Evolutionary conservation across 1,140 invertebrate genomes (phyloP), one percentile per base, ranked within the genome.

Genomic region (Bombus superbus): DNA sequence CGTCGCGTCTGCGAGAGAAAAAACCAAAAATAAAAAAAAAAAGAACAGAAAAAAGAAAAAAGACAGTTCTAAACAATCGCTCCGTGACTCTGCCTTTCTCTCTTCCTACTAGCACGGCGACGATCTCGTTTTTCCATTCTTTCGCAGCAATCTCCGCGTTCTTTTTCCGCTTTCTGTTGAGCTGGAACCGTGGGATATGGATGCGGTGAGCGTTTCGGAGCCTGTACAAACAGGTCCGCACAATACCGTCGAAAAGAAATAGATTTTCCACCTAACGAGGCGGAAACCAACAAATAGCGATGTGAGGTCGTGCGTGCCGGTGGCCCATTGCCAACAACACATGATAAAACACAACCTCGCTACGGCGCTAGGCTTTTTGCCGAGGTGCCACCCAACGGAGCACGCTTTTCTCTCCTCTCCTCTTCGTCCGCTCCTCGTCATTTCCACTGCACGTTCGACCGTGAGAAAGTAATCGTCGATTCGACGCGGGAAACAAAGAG

Each of bases 201-300:
- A 82, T 53, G 62, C 80, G 81, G 73, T 22, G 62, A 76, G 64
- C 85, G 68, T 79, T 85, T 57, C 40, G 44, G 76, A 38, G 47
- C 53, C 72, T 47, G 80, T 83, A 69, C 81, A 86, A 75, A 76
- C 66, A 88, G 86, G 77, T 88, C 86, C 89, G 82, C 87, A 85
- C 86, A 91, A 88, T 90, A 85, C 86, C 77, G 86, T 88, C 89
- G 84, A 89, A 92, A 93, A 93, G 92, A 93, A 94, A 94, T 93
- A 93, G 91, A 93, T 94, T 94, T 94, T 93, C 92, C 88, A 85
- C 88, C 92, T 93, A 93, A 93, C 92, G 92, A 93, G 90, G 92
- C 89, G 92, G 89, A 93, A 94, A 93, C 87, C 89, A 92, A 93
- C 92, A 92, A 92, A 93, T 92, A 92, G 89, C 90, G 85, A 92